A percentile compares a stretch with the other conserved stretches of the same genome.
These are phyloP conservation scores for Drosophila grimshawi DNA, from an alignment of 1,140 invertebrate genomes.

Conservation along the genomic window DNA sequence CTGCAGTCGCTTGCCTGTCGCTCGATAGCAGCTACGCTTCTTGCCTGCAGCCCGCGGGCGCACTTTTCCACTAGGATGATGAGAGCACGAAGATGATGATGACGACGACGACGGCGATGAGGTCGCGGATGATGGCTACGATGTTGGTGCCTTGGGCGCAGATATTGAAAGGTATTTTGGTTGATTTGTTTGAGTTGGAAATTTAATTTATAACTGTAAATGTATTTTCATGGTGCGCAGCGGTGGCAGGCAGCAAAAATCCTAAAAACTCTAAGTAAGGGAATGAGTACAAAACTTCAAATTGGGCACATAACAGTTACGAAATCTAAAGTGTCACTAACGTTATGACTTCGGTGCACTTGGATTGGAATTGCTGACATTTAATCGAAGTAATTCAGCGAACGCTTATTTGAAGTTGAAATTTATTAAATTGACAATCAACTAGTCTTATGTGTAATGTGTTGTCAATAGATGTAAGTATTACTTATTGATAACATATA, in stretches of 20 bases:
- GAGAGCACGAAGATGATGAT: conserved; percentile 22
- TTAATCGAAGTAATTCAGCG: background rate
- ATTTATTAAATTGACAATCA: too few relatives aligned
- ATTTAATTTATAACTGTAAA: conserved; percentile 82
- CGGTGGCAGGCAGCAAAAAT: background rate
- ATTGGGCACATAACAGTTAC: conserved; percentile 3
- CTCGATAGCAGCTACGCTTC: conserved; percentile 16
- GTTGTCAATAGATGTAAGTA: too few relatives aligned
- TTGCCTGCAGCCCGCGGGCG: conserved; percentile 29
- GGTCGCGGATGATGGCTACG: background rate
- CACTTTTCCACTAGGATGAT: conserved; percentile 38
- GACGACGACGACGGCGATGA: conserved; percentile 3
- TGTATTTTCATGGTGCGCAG: conserved; percentile 47
- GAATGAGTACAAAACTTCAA: background rate
- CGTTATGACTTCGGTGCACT: conserved; percentile 7
- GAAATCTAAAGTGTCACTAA: conserved; percentile 10
- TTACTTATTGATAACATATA: too few relatives aligned
- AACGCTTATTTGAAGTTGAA: background rate
- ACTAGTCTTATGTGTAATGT: too few relatives aligned
- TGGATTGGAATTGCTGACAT: conserved; percentile 16
- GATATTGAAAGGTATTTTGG: conserved; percentile 82
- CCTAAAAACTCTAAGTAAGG: background rate
- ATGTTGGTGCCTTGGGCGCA: conserved; percentile 51
- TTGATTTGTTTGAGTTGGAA: conserved; percentile 82
- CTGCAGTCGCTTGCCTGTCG: conserved; percentile 59